Evolutionary conservation across 1,140 invertebrate species (phyloP).

Genomic region (Drosophila kanapiae): DNA sequence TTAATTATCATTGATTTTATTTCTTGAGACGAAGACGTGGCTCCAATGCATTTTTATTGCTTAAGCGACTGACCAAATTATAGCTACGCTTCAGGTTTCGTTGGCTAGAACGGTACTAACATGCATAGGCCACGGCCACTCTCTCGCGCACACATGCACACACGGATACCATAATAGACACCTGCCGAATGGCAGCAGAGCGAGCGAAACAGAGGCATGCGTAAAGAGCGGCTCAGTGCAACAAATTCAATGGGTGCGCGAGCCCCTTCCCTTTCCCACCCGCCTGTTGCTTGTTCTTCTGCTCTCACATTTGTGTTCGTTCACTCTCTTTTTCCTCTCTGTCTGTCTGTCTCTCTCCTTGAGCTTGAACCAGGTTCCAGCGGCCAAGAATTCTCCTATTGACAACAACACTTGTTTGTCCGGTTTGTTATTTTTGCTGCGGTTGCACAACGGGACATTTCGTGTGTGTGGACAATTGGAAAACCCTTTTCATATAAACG

Average conservation of each 20-base stretch:
- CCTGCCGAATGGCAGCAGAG: slow-evolving; percentile 40
- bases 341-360: slow-evolving; percentile 39
- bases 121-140: slow-evolving; percentile 44
- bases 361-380: slow-evolving; percentile 67
- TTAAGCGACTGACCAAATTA: slow-evolving; percentile 70
- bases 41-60: slow-evolving; percentile 68
- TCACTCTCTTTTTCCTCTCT: slow-evolving; percentile 21
- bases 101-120: slow-evolving; percentile 81
- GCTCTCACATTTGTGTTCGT: slow-evolving; percentile 9
- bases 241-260: slow-evolving; percentile 51
- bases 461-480: slow-evolving; percentile 50
- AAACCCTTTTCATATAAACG: slow-evolving; percentile 62
- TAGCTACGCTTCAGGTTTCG: slow-evolving; percentile 80
- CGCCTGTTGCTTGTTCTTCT: slow-evolving; percentile 31
- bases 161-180: slow-evolving; percentile 28
- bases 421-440: slow-evolving; percentile 65
- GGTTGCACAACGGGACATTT: slow-evolving; percentile 77
- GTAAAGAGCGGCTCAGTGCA: slow-evolving; percentile 69
- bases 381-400: slow-evolving; percentile 56
- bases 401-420: slow-evolving; percentile 68
- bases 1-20: slow-evolving; percentile 41
- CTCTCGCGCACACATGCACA: slow-evolving; percentile 21
- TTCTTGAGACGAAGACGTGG: slow-evolving; percentile 60
- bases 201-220: slow-evolving; percentile 41
- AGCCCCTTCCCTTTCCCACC: slow-evolving; percentile 22